Conservation (phyloP, 2,797 vertebrate species). For the Diceros bicornis region DNA sequence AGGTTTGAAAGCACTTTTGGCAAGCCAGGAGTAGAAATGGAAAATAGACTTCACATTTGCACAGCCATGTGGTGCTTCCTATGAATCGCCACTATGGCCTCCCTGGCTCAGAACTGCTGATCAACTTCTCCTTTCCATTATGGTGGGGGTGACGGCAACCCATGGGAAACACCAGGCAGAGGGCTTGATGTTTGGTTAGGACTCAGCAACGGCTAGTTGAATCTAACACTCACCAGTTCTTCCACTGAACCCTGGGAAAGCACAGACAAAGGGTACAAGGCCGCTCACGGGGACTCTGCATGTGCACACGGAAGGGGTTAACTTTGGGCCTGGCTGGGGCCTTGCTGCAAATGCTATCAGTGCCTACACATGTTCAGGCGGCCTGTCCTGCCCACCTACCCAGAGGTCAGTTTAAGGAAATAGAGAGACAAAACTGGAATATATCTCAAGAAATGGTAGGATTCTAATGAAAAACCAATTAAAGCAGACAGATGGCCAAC, state of each 20-base stretch:
- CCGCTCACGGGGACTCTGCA: fast-evolving
- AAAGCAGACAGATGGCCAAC: conserved; percentile 64
- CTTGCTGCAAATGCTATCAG: neutral
- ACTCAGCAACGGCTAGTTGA: neutral
- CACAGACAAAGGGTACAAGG: neutral
- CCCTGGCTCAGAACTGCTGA: neutral
- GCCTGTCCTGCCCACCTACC: neutral
- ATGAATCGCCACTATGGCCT: fast-evolving
- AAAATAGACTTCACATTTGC: neutral
- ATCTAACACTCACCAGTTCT: neutral
- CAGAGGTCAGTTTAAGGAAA: neutral
- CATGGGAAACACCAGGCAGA: neutral
- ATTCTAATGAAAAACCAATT: conserved; percentile 49
- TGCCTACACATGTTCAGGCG: neutral
- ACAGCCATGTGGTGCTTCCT: neutral
- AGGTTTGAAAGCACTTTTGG: neutral
- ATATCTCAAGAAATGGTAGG: neutral
- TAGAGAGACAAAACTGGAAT: neutral
- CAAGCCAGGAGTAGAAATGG: neutral
- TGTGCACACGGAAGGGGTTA: fast-evolving
- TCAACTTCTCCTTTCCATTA: neutral
- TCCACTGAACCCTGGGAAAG: neutral
- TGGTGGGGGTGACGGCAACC: neutral
- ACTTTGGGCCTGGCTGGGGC: neutral
- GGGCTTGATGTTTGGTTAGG: neutral